Evolutionary conservation across 2,113 vertebrate species (phyloP).

Genomic region (Leiothrix lutea): DNA sequence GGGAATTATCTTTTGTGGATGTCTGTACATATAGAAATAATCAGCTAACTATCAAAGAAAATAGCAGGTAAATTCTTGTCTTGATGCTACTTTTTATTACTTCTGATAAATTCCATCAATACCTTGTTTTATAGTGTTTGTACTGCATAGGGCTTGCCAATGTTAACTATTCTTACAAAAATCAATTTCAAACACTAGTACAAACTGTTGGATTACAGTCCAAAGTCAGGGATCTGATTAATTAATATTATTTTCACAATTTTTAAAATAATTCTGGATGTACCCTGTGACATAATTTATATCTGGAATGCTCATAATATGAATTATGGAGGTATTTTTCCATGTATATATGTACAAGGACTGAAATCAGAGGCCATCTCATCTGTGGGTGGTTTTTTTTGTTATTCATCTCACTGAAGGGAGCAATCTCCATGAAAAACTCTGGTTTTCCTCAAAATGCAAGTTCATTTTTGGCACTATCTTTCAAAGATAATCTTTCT

Average conservation of each 20-base stretch:
- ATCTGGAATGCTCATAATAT: not conserved
- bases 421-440: accelerated
- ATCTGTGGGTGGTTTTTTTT: not conserved
- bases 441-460: not conserved
- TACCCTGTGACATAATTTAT: not conserved
- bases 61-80: not conserved
- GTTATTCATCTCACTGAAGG: not conserved
- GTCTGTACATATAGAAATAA: not conserved
- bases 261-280: not conserved
- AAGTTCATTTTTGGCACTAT: not conserved
- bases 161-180: not conserved
- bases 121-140: not conserved
- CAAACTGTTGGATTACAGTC: not conserved
- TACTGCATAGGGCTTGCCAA: not conserved
- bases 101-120: not conserved
- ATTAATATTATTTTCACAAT: not conserved
- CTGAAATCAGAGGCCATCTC: not conserved
- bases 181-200: not conserved
- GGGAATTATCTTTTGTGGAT: not conserved
- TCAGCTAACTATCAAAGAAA: not conserved
- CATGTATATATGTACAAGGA: not conserved
- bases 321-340: not conserved
- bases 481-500: not conserved
- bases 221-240: not conserved
- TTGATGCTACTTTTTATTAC: not conserved